Percentiles rank a stretch among this genome's conserved stretches.
Conservation (phyloP, 2,113 vertebrate species). For the Phyllopteryx taeniolatus region DNA sequence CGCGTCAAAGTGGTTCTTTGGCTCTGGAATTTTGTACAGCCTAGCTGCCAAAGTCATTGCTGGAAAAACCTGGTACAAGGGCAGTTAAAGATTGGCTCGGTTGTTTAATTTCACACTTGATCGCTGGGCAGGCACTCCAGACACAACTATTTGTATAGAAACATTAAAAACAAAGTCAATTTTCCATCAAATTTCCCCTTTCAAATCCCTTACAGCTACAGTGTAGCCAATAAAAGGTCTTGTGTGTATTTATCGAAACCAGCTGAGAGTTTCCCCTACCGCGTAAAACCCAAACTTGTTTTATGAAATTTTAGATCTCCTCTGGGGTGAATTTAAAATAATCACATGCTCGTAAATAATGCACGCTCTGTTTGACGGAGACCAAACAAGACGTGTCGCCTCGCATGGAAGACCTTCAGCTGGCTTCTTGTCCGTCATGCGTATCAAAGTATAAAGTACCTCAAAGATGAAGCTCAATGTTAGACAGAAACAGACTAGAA, state of each 20-base stretch:
- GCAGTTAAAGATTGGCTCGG: not conserved
- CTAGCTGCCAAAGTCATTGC: not conserved
- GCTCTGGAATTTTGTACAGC: not conserved
- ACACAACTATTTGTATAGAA: not conserved
- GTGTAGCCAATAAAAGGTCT: not conserved
- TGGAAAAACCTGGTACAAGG: not conserved
- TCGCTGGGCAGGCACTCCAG: not conserved
- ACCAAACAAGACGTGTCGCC: slow-evolving; percentile 39
- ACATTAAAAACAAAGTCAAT: not conserved
- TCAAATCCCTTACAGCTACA: not conserved
- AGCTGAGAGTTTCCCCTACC: not conserved
- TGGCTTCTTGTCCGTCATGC: not conserved
- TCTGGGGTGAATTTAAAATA: slow-evolving; percentile 23
- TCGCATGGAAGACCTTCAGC: not conserved
- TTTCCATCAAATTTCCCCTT: not conserved
- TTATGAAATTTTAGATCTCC: slow-evolving; percentile 33
- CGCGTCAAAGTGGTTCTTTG: not conserved
- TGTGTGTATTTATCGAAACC: not conserved
- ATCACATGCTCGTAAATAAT: slow-evolving; percentile 23
- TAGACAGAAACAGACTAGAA: not conserved
- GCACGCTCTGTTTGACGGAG: slow-evolving; percentile 45
- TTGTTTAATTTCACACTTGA: not conserved
- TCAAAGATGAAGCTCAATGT: not conserved
- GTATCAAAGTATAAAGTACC: not conserved
- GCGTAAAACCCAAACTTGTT: not conserved